A percentile compares a stretch with the other conserved stretches of the same genome.
Evolutionary conservation across 2,888 invertebrate genomes (phyloP).

Genomic region (Nomada flava): DNA sequence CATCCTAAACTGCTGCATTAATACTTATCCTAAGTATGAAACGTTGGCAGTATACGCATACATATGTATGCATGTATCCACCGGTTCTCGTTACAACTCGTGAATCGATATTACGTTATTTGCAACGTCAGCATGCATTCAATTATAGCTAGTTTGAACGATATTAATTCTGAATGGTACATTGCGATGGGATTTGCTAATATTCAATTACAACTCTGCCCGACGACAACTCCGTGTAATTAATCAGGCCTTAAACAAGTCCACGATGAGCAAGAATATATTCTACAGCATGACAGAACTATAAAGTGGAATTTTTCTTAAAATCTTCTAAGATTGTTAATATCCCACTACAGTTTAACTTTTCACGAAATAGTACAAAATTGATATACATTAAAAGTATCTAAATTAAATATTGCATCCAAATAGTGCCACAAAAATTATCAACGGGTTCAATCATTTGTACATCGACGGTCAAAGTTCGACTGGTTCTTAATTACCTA

Average conservation of each 20-base stretch:
- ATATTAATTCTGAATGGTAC: neutral
- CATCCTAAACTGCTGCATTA: neutral
- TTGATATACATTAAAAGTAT: too few species aligned
- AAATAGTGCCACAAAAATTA: too few species aligned
- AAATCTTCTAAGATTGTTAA: too few species aligned
- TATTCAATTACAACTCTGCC: neutral
- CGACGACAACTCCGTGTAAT: neutral
- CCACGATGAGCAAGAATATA: too few species aligned
- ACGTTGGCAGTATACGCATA: neutral
- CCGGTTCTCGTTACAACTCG: neutral
- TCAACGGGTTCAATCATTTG: too few species aligned
- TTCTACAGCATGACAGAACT: too few species aligned
- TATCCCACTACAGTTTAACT: too few species aligned
- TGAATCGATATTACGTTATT: neutral
- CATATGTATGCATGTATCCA: neutral
- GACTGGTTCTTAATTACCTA: too few species aligned
- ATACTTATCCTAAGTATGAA: neutral
- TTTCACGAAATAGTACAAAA: too few species aligned
- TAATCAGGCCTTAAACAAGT: neutral
- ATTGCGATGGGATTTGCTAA: neutral
- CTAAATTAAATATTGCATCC: too few species aligned
- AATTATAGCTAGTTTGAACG: neutral
- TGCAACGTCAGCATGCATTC: neutral
- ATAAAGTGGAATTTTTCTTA: too few species aligned
- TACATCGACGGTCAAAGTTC: too few species aligned